Evolutionary conservation across 2,113 vertebrate genomes (phyloP).

Genomic region (Solenodon paradoxus): DNA sequence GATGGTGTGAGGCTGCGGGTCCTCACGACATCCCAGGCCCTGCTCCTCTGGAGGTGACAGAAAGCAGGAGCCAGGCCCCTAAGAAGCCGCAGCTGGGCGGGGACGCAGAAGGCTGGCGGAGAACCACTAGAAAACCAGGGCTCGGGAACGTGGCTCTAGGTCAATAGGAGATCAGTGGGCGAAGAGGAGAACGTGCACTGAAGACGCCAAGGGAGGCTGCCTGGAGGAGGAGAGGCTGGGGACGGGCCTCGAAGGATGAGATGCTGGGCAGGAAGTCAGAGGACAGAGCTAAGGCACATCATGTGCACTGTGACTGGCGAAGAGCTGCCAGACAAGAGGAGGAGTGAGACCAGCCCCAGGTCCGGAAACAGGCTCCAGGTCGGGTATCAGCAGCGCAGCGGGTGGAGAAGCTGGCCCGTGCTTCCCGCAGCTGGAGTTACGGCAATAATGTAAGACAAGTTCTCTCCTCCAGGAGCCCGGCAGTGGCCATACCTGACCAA

Average conservation of each 20-base stretch:
- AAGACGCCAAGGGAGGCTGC: background rate
- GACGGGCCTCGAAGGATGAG: background rate
- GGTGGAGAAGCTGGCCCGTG: background rate
- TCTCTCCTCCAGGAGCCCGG: background rate
- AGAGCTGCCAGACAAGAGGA: background rate
- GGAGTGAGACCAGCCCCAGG: background rate
- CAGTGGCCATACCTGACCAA: background rate
- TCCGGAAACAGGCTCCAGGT: background rate
- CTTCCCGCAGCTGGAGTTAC: background rate
- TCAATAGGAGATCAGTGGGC: background rate
- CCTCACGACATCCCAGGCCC: background rate
- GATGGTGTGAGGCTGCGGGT: no score
- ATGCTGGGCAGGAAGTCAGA: background rate
- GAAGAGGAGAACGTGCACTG: background rate
- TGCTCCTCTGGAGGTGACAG: background rate
- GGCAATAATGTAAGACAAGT: no score
- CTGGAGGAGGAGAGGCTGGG: background rate
- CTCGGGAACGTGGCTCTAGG: background rate
- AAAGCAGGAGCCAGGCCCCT: background rate
- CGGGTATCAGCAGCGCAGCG: fast-evolving
- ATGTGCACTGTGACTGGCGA: background rate
- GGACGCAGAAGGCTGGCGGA: background rate
- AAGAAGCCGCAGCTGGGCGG: background rate
- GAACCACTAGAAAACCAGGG: background rate
- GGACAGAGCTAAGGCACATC: background rate